Base-by-base conservation (phyloP, 2,888 invertebrate species). In the Hydraecia micacea region DNA sequence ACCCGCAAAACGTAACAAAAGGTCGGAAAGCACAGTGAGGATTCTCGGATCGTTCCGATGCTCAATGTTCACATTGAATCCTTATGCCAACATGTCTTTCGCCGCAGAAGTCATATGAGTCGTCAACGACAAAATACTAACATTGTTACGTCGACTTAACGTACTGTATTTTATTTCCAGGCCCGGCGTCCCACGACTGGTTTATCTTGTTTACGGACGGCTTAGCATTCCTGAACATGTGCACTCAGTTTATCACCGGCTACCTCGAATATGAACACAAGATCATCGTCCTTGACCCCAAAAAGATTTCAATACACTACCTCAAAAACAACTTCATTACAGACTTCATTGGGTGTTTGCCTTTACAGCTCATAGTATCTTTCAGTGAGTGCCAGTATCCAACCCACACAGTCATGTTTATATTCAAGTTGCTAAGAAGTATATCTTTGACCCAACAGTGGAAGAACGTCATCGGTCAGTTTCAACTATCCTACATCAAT, bases 211-310 rank as follows among this genome's bases (percentile, higher is more conserved):
- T 91, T 68, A 84, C 90, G 46, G 93, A 96, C 83, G 82, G 87
- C 9, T 79, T 94, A 15, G 91, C 92, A 0, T 88, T 93, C 9
- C 62, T 92, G 1, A 93, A 94, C 86, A 90, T 96, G 36, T 80
- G 89, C 71, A 82, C 91, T 36, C 91, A 89, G 49, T 95, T 95
- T 86, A 78, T 92, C 46, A 95, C 94, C 9, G 96, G 96, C 52
- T 94, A 92, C 87, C 90, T 92, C n/a, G 93, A 93, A 73, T 88
- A 90, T 4, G 90, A 92, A 77, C 90, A 90, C 75, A 94, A 93
- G 77, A 87, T 85, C 25, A 91, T 95, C 25, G 87, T 93, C 13
- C 80, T 96, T 3, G 88, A 93, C 3, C 91, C 91, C 0, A 84
- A 82, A 36, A 82, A 79, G 25, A 95, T 96, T 72, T 93, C 93